Evolutionary conservation across 2,113 vertebrate genomes (phyloP).

Genomic region (Limnothrissa miodon): DNA sequence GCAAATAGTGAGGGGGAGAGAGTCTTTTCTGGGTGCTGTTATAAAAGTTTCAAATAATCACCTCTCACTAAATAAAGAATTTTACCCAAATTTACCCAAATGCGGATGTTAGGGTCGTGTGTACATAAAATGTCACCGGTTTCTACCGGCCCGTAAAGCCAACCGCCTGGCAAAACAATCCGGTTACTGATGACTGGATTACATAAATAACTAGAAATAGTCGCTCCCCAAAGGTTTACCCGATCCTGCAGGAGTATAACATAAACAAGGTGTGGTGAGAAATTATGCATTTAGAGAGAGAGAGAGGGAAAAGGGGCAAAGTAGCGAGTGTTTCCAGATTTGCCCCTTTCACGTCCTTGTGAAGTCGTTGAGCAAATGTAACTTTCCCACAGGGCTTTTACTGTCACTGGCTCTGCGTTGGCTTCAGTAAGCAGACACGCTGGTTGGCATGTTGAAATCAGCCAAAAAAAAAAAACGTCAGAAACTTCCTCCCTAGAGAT

Average conservation of each 20-base stretch:
- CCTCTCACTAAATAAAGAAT: neutral
- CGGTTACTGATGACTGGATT: neutral
- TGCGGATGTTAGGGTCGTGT: neutral
- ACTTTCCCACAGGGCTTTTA: neutral
- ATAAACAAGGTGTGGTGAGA: slow-evolving; percentile 5
- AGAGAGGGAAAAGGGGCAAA: neutral
- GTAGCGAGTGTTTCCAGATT: neutral
- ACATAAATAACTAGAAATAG: neutral
- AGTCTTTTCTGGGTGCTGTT: neutral
- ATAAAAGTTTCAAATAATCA: neutral
- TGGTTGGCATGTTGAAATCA: neutral
- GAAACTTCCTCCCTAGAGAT: no score
- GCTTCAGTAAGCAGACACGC: neutral
- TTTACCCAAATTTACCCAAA: neutral
- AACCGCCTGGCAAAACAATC: neutral
- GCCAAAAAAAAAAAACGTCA: no score
- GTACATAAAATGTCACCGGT: slow-evolving; percentile 1
- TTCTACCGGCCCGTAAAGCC: neutral
- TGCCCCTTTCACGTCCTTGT: neutral
- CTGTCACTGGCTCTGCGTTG: neutral
- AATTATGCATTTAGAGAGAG: neutral
- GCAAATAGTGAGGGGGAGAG: neutral
- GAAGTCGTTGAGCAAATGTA: neutral
- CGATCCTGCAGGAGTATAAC: neutral
- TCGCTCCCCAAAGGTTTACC: slow-evolving; percentile 1